These are phyloP conservation scores for Phthorimaea operculella DNA, from an alignment of 1,140 invertebrate genomes.

Conservation along the genomic window DNA sequence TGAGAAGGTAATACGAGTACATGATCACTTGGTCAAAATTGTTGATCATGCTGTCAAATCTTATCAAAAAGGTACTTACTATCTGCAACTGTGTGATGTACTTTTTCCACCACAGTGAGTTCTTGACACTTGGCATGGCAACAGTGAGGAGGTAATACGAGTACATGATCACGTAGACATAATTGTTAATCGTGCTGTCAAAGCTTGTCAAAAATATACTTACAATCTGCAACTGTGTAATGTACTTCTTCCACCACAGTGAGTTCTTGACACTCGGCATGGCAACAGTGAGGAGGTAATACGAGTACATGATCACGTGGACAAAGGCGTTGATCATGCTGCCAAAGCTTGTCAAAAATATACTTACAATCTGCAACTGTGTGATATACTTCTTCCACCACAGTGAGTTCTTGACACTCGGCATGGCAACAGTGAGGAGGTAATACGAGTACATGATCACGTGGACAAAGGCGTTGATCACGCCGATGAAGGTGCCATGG, in stretches of 20 bases:
- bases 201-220: no score
- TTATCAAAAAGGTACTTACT: no score
- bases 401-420: slow-evolving; percentile 68
- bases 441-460: slow-evolving; percentile 87
- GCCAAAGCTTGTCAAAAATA: no score
- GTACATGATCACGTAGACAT: slow-evolving; percentile 86
- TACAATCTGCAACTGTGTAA: slow-evolving; percentile 77
- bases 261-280: slow-evolving; percentile 69
- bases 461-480: slow-evolving; percentile 81
- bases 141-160: slow-evolving; percentile 77
- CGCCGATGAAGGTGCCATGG: slow-evolving; percentile 69
- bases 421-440: slow-evolving; percentile 70
- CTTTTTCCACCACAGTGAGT: slow-evolving; percentile 77
- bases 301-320: slow-evolving; percentile 84
- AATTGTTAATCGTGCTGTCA: no score
- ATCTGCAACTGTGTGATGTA: slow-evolving; percentile 79
- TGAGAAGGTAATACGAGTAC: slow-evolving; percentile 81
- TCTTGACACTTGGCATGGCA: slow-evolving; percentile 68
- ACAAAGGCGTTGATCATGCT: slow-evolving; percentile 78
- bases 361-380: slow-evolving; percentile 73
- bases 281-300: slow-evolving; percentile 75
- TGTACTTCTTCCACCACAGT: slow-evolving; percentile 79
- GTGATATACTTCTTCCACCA: slow-evolving; percentile 83
- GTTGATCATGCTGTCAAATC: no score
- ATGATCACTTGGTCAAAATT: slow-evolving; percentile 83